Evolutionary conservation across 2,113 vertebrate genomes (phyloP).

Genomic region (Caranx melampygus): DNA sequence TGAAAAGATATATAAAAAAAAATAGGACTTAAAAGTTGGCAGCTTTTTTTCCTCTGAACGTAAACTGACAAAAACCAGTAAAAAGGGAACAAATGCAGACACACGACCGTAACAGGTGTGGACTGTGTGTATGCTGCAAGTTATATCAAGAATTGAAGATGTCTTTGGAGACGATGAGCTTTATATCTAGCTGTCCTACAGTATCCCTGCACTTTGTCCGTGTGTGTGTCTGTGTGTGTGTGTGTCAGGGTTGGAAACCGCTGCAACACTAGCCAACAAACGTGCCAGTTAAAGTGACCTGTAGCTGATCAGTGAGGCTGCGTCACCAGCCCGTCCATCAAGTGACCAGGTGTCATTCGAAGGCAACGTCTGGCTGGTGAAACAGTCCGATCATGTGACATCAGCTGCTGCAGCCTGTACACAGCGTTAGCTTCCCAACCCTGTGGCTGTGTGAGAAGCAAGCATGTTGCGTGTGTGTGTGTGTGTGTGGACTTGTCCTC

Average conservation of each 20-base stretch:
- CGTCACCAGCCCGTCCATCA: neutral
- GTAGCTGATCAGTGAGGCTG: conserved; percentile 8
- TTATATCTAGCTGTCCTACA: conserved; percentile 52
- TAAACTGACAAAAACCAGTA: conserved; percentile 41
- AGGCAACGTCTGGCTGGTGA: neutral
- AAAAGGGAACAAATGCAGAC: conserved; percentile 70
- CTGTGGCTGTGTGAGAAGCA: conserved; percentile 7
- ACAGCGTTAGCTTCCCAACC: conserved; percentile 4
- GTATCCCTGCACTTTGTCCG: conserved; percentile 53
- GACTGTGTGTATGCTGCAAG: conserved; percentile 19
- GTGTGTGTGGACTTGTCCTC: conserved; percentile 38
- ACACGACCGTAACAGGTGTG: conserved; percentile 3
- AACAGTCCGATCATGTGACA: neutral
- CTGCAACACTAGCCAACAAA: conserved; percentile 6
- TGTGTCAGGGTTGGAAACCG: conserved; percentile 6
- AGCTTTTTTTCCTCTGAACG: conserved; percentile 61
- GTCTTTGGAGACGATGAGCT: conserved; percentile 49
- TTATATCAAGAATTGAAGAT: conserved; percentile 17
- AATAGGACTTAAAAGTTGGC: conserved; percentile 60
- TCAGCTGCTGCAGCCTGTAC: neutral
- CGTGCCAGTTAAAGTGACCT: neutral
- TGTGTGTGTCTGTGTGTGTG: conserved; percentile 7
- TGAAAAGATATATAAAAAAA: conserved; percentile 28
- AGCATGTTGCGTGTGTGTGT: conserved; percentile 17
- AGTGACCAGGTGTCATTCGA: neutral